These are phyloP conservation scores for Atherinosoma microstoma DNA, from an alignment of 2,797 vertebrate genomes.

Conservation along the genomic window DNA sequence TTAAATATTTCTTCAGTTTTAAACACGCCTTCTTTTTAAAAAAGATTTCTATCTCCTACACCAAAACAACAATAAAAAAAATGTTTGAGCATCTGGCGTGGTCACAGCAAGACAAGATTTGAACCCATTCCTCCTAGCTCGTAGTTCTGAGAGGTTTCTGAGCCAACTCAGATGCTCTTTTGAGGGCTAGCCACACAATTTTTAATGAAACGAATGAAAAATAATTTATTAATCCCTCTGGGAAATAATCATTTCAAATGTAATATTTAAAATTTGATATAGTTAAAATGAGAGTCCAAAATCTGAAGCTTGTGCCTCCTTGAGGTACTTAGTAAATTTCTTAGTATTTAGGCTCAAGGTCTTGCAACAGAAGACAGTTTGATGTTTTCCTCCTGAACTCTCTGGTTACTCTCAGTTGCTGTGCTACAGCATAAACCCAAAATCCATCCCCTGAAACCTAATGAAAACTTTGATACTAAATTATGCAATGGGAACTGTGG, in stretches of 20 bases:
- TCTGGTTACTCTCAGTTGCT: not conserved
- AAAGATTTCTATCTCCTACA: not conserved
- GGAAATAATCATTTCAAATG: too few relatives aligned
- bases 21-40: not conserved
- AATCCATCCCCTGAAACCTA: not conserved
- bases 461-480: not conserved
- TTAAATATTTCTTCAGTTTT: not conserved
- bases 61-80: not conserved
- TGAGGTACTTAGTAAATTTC: not conserved
- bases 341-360: not conserved
- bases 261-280: too few relatives aligned
- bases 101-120: not conserved
- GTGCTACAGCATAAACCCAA: not conserved
- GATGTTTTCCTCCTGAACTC: not conserved
- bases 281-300: too few relatives aligned
- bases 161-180: not conserved
- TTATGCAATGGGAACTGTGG: not conserved
- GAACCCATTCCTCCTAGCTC: not conserved
- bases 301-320: not conserved
- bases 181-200: not conserved
- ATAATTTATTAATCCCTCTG: too few relatives aligned
- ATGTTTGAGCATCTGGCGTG: not conserved
- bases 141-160: not conserved
- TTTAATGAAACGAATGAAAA: too few relatives aligned
- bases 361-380: not conserved